phyloP scores from a whole-genome alignment of 2,888 invertebrate genomes.

The Agonum fuliginosum region DNA sequence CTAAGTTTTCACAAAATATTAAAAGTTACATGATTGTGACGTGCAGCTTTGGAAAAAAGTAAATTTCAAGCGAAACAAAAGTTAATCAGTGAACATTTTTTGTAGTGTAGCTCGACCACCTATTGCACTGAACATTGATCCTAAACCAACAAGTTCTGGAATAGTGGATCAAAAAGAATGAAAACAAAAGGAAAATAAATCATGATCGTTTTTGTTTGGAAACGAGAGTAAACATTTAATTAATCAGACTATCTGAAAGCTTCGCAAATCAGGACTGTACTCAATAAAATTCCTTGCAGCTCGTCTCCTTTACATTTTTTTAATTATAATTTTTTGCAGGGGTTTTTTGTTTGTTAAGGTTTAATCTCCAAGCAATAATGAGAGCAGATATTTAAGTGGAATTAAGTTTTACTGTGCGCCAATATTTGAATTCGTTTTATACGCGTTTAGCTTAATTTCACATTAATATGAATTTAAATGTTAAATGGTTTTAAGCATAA shows the following conservation, averaged over 20 bases:
- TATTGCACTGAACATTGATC: neutral
- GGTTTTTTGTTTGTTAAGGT: neutral
- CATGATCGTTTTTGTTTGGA: conserved; percentile 24
- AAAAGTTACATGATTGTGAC: neutral
- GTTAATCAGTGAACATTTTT: neutral
- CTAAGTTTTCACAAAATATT: no score
- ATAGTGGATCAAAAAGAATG: neutral
- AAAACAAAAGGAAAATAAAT: conserved; percentile 25
- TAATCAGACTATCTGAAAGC: conserved; percentile 18
- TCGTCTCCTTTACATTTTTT: neutral
- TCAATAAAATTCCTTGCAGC: neutral
- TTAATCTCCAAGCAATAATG: no score
- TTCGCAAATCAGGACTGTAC: neutral
- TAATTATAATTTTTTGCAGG: neutral
- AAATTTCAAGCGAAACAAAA: neutral
- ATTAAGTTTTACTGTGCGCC: no score
- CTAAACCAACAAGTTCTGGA: conserved; percentile 29
- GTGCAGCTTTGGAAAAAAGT: neutral
- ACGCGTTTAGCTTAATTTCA: no score
- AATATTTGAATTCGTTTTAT: no score
- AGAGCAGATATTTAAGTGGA: no score
- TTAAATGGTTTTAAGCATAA: no score
- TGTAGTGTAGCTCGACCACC: neutral
- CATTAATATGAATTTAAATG: no score
- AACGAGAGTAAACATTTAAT: conserved; percentile 35